A percentile compares a stretch with the other conserved stretches of the same genome.
phyloP scores from a whole-genome alignment of 2,888 invertebrate genomes.

The Vanessa cardui region DNA sequence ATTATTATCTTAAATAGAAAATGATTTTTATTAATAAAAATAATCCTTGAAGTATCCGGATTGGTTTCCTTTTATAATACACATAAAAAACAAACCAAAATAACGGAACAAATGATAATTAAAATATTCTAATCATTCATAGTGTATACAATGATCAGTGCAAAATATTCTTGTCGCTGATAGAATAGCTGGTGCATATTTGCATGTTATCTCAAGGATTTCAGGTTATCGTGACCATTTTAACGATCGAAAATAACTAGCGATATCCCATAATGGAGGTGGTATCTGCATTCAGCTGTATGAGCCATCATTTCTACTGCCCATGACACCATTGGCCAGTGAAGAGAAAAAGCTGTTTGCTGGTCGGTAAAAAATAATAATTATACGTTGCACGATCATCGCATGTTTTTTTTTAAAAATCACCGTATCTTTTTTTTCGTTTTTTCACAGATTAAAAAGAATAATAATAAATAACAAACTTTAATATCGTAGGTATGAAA shows the following conservation, averaged over 20 bases:
- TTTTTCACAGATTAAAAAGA: too few relatives aligned
- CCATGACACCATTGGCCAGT: slow-evolving; percentile 62
- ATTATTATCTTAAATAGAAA: too few relatives aligned
- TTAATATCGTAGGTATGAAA: not conserved
- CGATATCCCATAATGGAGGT: not conserved
- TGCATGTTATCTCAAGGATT: slow-evolving; percentile 45
- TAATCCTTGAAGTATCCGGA: too few relatives aligned
- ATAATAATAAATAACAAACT: not conserved
- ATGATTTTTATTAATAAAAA: too few relatives aligned
- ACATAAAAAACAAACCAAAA: too few relatives aligned
- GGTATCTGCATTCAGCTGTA: not conserved
- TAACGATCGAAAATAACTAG: slow-evolving; percentile 8
- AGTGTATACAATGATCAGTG: not conserved
- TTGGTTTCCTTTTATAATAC: too few relatives aligned
- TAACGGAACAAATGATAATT: not conserved
- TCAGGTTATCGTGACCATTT: slow-evolving; percentile 23
- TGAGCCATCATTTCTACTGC: slow-evolving; percentile 50
- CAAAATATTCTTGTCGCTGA: not conserved
- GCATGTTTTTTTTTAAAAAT: too few relatives aligned
- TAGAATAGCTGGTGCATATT: slow-evolving; percentile 3
- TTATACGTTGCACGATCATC: too few relatives aligned
- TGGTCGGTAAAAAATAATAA: not conserved
- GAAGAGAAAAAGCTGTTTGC: slow-evolving; percentile 26
- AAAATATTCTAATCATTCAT: not conserved
- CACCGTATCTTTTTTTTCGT: too few relatives aligned